Percentiles rank a stretch among this genome's conserved stretches.
Evolutionary conservation across 2,797 vertebrate species (phyloP).

Genomic region (Tiaroga cobitis): DNA sequence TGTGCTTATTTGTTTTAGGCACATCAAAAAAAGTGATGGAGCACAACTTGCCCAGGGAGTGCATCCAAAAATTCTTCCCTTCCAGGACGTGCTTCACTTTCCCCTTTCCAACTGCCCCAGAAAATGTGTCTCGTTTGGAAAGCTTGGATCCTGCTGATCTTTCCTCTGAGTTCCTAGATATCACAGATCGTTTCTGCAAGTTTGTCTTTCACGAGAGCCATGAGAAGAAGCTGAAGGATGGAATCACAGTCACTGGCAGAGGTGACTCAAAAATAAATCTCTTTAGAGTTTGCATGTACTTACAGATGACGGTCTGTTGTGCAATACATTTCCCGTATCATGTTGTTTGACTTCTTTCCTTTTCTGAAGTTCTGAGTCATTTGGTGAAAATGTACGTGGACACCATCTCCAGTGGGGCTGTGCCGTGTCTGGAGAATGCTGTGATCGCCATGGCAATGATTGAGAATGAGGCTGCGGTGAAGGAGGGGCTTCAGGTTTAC

Average conservation of each 20-base stretch:
- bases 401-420: constrained; percentile 59
- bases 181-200: constrained; percentile 53
- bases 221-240: constrained; percentile 64
- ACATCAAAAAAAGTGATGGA: constrained; percentile 13
- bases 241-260: constrained; percentile 36
- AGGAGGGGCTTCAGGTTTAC: constrained; percentile 58
- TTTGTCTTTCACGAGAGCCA: constrained; percentile 51
- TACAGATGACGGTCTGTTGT: neutral
- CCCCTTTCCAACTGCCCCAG: constrained; percentile 56
- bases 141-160: constrained; percentile 42
- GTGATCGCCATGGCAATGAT: constrained; percentile 62
- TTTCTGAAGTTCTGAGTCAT: constrained; percentile 61
- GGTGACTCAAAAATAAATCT: neutral
- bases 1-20: constrained; percentile 42
- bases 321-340: neutral
- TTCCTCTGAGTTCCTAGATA: constrained; percentile 36
- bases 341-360: neutral
- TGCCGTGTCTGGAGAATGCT: constrained; percentile 67
- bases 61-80: constrained; percentile 71
- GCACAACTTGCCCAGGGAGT: constrained; percentile 67
- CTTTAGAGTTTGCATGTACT: neutral
- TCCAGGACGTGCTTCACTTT: constrained; percentile 72
- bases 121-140: constrained; percentile 52
- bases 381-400: constrained; percentile 63
- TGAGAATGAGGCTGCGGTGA: constrained; percentile 63